A percentile compares a stretch with the other conserved stretches of the same genome.
These are phyloP conservation scores for Zapornia atra DNA, from an alignment of 2,113 vertebrate genomes.

Conservation along the genomic window DNA sequence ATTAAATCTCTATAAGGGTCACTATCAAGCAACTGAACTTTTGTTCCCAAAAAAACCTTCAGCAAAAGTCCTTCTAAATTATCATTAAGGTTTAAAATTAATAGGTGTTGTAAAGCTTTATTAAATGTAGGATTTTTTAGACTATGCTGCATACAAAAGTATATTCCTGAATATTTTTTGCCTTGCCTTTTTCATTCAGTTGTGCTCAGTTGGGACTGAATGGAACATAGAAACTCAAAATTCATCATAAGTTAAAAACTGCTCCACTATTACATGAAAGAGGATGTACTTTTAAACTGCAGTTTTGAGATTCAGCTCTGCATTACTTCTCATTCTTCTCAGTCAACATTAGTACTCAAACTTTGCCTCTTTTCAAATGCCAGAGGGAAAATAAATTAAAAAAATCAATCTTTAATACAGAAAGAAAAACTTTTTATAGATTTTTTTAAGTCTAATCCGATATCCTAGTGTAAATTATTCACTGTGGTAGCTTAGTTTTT, in stretches of 20 bases:
- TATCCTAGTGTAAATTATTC: background rate
- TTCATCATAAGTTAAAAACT: background rate
- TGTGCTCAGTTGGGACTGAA: background rate
- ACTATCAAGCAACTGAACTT: background rate
- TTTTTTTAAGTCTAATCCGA: slow-evolving; percentile 14
- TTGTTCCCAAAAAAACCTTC: background rate
- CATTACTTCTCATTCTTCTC: background rate
- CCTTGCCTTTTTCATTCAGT: background rate
- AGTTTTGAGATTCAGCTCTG: background rate
- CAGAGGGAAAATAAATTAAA: background rate
- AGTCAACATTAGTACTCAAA: background rate
- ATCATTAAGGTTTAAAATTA: background rate
- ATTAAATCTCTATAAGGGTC: background rate
- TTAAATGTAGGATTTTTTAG: background rate
- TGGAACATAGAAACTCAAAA: background rate
- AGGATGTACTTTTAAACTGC: background rate
- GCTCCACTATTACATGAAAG: background rate
- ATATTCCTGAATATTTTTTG: background rate
- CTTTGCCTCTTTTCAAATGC: background rate
- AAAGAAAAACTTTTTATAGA: background rate
- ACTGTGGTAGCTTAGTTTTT: background rate
- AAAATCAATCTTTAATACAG: background rate
- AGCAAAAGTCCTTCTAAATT: background rate
- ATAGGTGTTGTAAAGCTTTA: background rate
- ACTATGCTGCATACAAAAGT: background rate